Evolutionary conservation across 2,113 vertebrate genomes (phyloP).

Genomic region (Lanius ludovicianus): DNA sequence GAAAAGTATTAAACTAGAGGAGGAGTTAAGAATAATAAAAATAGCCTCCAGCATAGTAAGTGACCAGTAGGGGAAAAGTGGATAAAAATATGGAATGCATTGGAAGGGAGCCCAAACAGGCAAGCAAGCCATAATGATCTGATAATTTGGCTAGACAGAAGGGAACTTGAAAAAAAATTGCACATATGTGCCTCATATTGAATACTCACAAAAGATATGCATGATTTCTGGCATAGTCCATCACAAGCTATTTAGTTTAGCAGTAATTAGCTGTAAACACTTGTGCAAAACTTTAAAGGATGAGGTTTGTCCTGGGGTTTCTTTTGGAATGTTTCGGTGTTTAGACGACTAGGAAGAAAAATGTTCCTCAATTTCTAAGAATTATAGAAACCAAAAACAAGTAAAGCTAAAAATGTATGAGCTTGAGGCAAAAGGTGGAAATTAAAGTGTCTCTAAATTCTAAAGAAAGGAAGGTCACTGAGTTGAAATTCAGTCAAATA

Average conservation of each 20-base stretch:
- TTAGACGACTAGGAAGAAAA: not conserved
- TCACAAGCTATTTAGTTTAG: conserved; percentile 15
- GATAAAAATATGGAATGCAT: not conserved
- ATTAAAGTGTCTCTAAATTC: conserved; percentile 20
- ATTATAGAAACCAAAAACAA: not conserved
- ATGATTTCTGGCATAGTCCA: conserved; percentile 1
- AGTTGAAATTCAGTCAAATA: conserved; percentile 22
- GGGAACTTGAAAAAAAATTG: conserved; percentile 25
- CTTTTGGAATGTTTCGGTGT: not conserved
- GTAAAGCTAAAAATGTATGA: not conserved
- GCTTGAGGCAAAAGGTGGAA: conserved; percentile 28
- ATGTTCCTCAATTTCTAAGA: not conserved
- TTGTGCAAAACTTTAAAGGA: not conserved
- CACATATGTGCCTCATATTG: conserved; percentile 15
- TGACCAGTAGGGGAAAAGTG: conserved; percentile 10
- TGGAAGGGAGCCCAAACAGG: conserved; percentile 30
- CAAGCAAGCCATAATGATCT: not conserved
- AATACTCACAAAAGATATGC: not conserved
- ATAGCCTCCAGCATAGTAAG: not conserved
- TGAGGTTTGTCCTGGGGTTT: not conserved
- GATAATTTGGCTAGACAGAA: conserved; percentile 52
- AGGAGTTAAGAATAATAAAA: not conserved
- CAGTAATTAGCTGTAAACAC: conserved; percentile 14
- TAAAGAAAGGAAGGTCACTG: not conserved
- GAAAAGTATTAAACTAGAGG: not conserved